Conservation (phyloP, 2,113 vertebrate genomes). For the Echinops telfairi region DNA sequence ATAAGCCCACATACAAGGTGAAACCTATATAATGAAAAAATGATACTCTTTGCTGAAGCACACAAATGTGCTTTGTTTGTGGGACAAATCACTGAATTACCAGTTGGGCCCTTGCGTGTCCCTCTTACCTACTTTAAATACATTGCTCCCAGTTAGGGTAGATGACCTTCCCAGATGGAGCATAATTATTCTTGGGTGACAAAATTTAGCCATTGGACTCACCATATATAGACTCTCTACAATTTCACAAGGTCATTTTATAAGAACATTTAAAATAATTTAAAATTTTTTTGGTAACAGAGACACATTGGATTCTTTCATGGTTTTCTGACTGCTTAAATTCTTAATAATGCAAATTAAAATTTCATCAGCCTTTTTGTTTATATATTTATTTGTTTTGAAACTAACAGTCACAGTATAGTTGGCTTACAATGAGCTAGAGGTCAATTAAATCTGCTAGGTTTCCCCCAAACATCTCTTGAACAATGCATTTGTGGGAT, state of each 20-base stretch:
- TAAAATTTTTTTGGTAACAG: neutral
- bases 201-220: neutral
- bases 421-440: neutral
- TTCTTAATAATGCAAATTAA: neutral
- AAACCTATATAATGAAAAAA: neutral
- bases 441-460: neutral
- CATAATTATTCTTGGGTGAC: neutral
- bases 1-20: neutral
- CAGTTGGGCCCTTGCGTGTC: neutral
- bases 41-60: neutral
- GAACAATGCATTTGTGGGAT: neutral
- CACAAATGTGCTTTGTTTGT: neutral
- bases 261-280: neutral
- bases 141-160: neutral
- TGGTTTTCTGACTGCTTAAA: neutral
- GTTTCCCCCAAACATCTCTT: neutral
- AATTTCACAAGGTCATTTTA: slow-evolving; percentile 1
- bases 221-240: neutral
- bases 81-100: neutral
- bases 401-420: neutral
- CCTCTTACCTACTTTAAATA: neutral
- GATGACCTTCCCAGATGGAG: neutral
- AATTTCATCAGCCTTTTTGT: slow-evolving; percentile 14
- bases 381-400: slow-evolving; percentile 22
- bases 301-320: accelerated